Base-by-base conservation (phyloP, 2,797 vertebrate genomes). In the Echeneis naucrates region DNA sequence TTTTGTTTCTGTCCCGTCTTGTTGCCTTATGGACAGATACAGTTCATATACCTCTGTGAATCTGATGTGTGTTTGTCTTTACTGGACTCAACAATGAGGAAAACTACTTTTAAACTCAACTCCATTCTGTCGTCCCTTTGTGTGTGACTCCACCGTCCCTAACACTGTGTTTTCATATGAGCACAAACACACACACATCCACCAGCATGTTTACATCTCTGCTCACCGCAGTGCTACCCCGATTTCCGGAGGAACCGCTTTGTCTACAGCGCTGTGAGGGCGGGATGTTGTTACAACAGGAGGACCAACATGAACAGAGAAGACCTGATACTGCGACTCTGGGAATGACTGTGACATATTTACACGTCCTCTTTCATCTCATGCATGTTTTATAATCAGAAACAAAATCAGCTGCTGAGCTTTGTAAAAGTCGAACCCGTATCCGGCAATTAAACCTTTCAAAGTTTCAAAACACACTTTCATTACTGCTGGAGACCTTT, bases 61-160 rank as follows among this genome's bases (percentile, higher is more conserved):
- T 88, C 74, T 71, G 56, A n/a, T 51, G 26, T 30, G 50, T 65
- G 60, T 85, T 92, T 91, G 85, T 82, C 90, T 91, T 88, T 78
- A 80, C 85, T 84, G 86, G 66, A 82, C 60, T 81, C 78, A 68
- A 86, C 75, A 82, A 80, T 64, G 54, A n/a, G 47, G 55, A 44
- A 70, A 89, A 86, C 63, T 73, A 75, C 81, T 90, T 92, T 90
- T 89, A 93, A 94, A 91, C 65, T 40, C 9, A 80, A 90, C 74
- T 68, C 83, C 4, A 8, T 17, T 60, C 65, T 86, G 83, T 90
- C 85, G 81, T 84, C 88, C 61, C 16, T 2, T n/a, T 4, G 27
- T 70, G 54, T 68, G 72, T 55, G 53, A 50, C 50, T 67, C 32
- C 23, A 47, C 32, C 32, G 35, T 32, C 16, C 24, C 50, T 26